Evolutionary conservation across 2,113 vertebrate species (phyloP).

Genomic region (Elephas maximus): DNA sequence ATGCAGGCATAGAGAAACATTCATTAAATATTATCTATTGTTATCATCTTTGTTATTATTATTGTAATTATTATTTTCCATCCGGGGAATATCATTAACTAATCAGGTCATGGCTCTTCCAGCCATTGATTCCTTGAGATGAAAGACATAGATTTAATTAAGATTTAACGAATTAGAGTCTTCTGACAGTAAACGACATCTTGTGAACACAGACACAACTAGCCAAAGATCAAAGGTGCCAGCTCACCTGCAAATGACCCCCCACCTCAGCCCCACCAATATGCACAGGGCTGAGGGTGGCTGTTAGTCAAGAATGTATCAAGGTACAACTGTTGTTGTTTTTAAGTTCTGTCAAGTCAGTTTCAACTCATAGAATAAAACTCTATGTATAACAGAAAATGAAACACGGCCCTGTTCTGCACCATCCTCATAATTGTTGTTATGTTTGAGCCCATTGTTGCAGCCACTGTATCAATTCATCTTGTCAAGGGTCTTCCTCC

Average conservation of each 20-base stretch:
- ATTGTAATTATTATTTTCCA: slow-evolving; percentile 30
- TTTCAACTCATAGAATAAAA: too few relatives aligned
- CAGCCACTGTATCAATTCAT: too few relatives aligned
- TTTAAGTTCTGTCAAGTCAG: too few relatives aligned
- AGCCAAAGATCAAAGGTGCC: neutral
- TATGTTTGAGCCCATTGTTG: too few relatives aligned
- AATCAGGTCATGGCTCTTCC: neutral
- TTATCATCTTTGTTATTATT: neutral
- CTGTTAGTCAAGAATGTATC: neutral
- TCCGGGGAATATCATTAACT: neutral
- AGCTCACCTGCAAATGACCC: neutral
- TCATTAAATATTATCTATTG: neutral
- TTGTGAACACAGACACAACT: neutral
- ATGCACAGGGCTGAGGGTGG: neutral
- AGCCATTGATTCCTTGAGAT: neutral
- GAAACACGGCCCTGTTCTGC: too few relatives aligned
- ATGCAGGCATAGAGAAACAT: neutral
- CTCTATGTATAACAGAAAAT: too few relatives aligned
- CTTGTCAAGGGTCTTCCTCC: too few relatives aligned
- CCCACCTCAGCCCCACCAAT: too few relatives aligned
- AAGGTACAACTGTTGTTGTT: neutral
- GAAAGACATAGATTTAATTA: slow-evolving; percentile 27
- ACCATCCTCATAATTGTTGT: too few relatives aligned
- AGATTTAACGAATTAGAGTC: slow-evolving; percentile 6
- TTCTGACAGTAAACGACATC: neutral